A percentile compares a stretch with the other conserved stretches of the same genome.
Conservation (phyloP, 2,797 vertebrate genomes). For the Sebastolobus alascanus region DNA sequence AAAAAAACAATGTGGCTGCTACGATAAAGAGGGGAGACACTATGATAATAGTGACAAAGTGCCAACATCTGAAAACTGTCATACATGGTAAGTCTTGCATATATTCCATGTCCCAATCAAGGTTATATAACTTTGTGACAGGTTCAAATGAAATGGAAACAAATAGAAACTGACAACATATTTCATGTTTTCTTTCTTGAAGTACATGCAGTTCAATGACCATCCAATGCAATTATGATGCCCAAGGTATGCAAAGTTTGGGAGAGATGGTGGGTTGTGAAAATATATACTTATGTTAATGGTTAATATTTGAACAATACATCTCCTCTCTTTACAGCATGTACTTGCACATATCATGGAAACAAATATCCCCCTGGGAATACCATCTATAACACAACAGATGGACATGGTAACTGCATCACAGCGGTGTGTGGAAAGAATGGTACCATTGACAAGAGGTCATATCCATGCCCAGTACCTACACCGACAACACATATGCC, state of each 20-base stretch:
- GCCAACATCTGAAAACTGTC: conserved; percentile 84
- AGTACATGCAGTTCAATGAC: conserved; percentile 70
- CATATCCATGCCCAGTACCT: conserved; percentile 66
- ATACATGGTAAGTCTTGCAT: conserved; percentile 82
- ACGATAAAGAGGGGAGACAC: conserved; percentile 77
- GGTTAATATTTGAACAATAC: neutral
- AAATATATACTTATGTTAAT: neutral
- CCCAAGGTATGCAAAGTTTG: conserved; percentile 63
- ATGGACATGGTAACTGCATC: conserved; percentile 88
- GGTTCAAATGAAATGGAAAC: neutral
- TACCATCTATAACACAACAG: conserved; percentile 88
- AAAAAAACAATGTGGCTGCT: conserved; percentile 87
- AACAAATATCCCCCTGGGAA: conserved; percentile 74
- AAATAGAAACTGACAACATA: conserved; percentile 7
- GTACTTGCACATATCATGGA: conserved; percentile 86
- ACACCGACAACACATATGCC: conserved; percentile 34
- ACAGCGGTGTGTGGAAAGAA: conserved; percentile 84
- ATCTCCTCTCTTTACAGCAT: conserved; percentile 77
- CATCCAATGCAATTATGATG: conserved; percentile 70
- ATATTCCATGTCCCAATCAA: conserved; percentile 36
- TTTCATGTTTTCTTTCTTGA: conserved; percentile 25
- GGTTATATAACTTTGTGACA: neutral
- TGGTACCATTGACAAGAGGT: conserved; percentile 79
- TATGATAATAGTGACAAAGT: conserved; percentile 83
- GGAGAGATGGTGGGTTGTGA: neutral